A percentile compares a stretch with the other conserved stretches of the same genome.
phyloP scores from a whole-genome alignment of 2,113 vertebrate species.

The Garra rufa region DNA sequence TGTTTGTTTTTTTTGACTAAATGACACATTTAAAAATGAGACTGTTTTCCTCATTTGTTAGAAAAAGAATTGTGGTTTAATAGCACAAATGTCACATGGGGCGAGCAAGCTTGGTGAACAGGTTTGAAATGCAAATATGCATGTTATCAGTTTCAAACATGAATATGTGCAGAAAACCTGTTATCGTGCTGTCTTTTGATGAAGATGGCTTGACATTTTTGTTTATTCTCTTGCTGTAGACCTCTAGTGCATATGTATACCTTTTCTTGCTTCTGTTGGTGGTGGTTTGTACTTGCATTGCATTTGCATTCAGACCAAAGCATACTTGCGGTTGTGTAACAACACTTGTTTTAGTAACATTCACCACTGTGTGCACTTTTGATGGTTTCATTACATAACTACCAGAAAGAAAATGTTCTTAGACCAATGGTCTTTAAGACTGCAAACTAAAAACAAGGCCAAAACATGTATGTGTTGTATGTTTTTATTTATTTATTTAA shows the following conservation, averaged over 20 bases:
- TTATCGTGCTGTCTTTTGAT: too few species aligned
- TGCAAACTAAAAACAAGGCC: neutral
- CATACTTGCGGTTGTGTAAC: neutral
- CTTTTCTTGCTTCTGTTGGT: neutral
- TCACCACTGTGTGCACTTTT: neutral
- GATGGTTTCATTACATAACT: neutral
- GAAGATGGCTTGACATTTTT: too few species aligned
- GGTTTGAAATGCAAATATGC: slow-evolving; percentile 1
- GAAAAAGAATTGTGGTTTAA: neutral
- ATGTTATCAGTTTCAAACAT: neutral
- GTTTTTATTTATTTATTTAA: neutral
- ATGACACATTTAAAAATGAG: neutral
- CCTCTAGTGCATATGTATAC: too few species aligned
- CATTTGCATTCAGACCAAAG: neutral
- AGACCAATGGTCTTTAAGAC: neutral
- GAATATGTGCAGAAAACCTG: too few species aligned
- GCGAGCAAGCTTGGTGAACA: too few species aligned
- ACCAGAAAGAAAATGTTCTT: neutral
- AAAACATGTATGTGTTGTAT: neutral
- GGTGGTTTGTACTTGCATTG: neutral
- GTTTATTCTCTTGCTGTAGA: too few species aligned
- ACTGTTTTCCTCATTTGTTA: neutral
- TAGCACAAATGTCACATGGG: neutral
- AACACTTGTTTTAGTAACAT: neutral
- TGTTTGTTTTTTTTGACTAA: neutral